Evolutionary conservation across 2,113 vertebrate species (phyloP).

Genomic region (Aptenodytes forsteri): DNA sequence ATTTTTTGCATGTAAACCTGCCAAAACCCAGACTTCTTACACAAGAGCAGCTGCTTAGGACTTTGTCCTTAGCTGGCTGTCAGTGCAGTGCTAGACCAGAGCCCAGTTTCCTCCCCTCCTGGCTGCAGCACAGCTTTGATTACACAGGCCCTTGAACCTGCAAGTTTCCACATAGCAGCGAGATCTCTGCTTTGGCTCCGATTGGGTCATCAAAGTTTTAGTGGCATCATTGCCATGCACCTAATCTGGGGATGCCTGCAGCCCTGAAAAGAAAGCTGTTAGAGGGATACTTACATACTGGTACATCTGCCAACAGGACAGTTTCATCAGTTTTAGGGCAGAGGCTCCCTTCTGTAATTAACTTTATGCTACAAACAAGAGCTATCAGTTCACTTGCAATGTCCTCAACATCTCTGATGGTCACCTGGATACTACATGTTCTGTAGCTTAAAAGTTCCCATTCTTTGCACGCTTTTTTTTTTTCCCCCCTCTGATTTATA

Average conservation of each 20-base stretch:
- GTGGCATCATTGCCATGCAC: neutral
- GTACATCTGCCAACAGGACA: neutral
- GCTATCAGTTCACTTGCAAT: neutral
- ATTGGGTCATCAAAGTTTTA: neutral
- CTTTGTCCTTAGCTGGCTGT: constrained; percentile 55
- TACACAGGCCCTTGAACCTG: constrained; percentile 6
- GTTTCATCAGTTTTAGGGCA: neutral
- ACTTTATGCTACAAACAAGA: neutral
- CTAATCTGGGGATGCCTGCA: neutral
- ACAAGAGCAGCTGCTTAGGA: constrained; percentile 44
- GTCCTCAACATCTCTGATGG: neutral
- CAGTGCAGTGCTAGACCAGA: neutral
- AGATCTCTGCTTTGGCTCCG: neutral
- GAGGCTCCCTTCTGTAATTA: neutral
- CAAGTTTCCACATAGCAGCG: neutral
- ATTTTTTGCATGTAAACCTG: constrained; percentile 2
- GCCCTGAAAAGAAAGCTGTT: neutral
- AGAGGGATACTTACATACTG: neutral
- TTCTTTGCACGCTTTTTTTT: neutral
- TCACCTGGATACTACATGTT: neutral
- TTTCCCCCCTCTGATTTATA: neutral
- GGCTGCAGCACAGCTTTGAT: neutral
- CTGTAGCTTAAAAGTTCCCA: neutral
- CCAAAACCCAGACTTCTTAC: constrained; percentile 8
- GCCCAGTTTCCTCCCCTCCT: constrained; percentile 22